A percentile compares a stretch with the other conserved stretches of the same genome.
These are phyloP conservation scores for Scaptomyza reducta DNA, from an alignment of 2,888 invertebrate genomes.

Conservation along the genomic window DNA sequence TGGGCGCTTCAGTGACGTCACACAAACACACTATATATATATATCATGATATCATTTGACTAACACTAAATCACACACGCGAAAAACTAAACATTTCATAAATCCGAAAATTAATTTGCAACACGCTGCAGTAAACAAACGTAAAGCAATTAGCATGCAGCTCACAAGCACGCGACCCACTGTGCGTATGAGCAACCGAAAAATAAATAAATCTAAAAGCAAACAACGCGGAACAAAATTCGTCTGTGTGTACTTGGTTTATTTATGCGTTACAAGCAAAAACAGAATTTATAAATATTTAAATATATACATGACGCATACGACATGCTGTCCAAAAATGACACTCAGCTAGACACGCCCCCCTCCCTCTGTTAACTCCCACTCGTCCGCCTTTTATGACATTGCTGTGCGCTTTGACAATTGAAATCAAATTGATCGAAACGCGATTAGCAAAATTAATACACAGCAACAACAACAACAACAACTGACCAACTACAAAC, in stretches of 20 bases:
- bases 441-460: conserved; percentile 70
- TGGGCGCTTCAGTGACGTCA: conserved; percentile 50
- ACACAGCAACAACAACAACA: conserved; percentile 40
- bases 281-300: conserved; percentile 62
- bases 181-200: conserved; percentile 68
- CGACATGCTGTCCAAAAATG: conserved; percentile 72
- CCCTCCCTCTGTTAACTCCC: conserved; percentile 12
- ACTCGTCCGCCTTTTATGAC: neutral
- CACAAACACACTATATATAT: conserved; percentile 14
- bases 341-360: conserved; percentile 53
- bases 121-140: conserved; percentile 45
- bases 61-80: conserved; percentile 29
- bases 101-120: conserved; percentile 45
- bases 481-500: conserved; percentile 38
- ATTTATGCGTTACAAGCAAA: conserved; percentile 74
- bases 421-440: conserved; percentile 74
- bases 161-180: conserved; percentile 62
- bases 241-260: conserved; percentile 38
- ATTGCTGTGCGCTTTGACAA: conserved; percentile 62
- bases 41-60: conserved; percentile 45
- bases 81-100: conserved; percentile 40
- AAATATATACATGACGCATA: conserved; percentile 64
- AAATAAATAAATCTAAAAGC: conserved; percentile 11
- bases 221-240: conserved; percentile 65
- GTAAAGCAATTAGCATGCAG: conserved; percentile 59